Evolutionary conservation across 2,113 vertebrate genomes (phyloP), one percentile per base, ranked within the genome.

Genomic region (Psilopogon haemacephalus): DNA sequence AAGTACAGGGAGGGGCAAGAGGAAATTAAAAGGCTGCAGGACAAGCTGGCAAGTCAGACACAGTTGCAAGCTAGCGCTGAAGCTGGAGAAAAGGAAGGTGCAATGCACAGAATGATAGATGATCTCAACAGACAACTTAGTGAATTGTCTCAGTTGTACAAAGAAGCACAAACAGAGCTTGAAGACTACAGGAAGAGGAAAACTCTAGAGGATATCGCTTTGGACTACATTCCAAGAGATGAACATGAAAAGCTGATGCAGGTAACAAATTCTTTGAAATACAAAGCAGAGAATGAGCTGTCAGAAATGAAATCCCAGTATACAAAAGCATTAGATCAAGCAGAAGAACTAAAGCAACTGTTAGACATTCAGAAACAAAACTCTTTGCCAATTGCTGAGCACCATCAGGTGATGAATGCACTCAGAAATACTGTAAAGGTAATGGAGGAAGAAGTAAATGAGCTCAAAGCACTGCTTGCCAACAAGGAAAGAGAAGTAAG

Each of bases 101-200:
- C 97, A 58, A 97, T 98, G 91, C 97, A 97, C 26, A 97, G 95
- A 88, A 98, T 97, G 7, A 98, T 98, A 27, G 97, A 98, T 11
- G 98, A 99, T 28, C 98, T 99, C 58, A 99, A 98, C 88, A 98
- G 97, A 35, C 98, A 99, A 75, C 95, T 99, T 69, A 97, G 96
- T 46, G 98, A 99, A 92, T 97, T 99, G 35, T 98, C 99, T 4
- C 98, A 98, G 89, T 98, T 98, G 60, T 99, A 99, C 97, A 98
- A 98, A n/a, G 98, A 99, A 90, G 98, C 98, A 62, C 98, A 99
- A 95, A 95, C 95, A 18, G 98, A 99, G 90, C 98, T 99, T 63
- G 98, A 98, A 85, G 75, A 98, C 74, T 90, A 94, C 32, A 72
- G 88, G 95, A 95, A 98, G 96, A 97, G 98, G 95, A 96, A 98